These are phyloP conservation scores for Emys orbicularis DNA, from an alignment of 2,797 vertebrate species.

Conservation along the genomic window DNA sequence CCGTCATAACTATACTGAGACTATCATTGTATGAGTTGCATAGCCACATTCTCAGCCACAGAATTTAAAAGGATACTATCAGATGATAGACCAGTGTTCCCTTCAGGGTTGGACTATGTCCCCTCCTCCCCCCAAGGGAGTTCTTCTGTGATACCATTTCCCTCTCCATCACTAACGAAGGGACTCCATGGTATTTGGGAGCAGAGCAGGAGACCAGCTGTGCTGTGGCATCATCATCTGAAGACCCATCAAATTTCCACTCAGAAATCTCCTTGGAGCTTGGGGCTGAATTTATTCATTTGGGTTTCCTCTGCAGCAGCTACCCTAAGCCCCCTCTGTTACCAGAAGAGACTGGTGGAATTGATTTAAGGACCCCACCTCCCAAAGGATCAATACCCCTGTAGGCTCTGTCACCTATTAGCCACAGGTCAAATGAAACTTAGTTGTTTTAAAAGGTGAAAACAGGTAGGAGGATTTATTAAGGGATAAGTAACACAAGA, in stretches of 20 bases:
- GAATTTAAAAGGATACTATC: not conserved
- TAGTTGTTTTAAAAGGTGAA: no score
- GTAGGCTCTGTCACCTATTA: no score
- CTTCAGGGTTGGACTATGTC: not conserved
- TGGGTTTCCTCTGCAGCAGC: not conserved
- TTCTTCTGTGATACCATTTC: not conserved
- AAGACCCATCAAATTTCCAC: not conserved
- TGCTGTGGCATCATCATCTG: no score
- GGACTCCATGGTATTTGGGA: not conserved
- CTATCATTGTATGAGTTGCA: not conserved
- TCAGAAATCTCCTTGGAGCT: not conserved
- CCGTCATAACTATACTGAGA: not conserved
- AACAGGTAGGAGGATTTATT: no score
- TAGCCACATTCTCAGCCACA: not conserved
- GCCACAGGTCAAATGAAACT: no score
- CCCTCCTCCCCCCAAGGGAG: no score
- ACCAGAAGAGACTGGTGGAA: no score
- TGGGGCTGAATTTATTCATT: not conserved
- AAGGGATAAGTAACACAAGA: no score
- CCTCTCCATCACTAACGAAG: not conserved
- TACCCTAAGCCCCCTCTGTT: not conserved
- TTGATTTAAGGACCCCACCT: no score
- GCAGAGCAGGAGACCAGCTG: not conserved
- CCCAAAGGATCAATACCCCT: no score
- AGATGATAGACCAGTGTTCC: not conserved